Evolutionary conservation across 2,888 invertebrate genomes (phyloP).

Genomic region (Calephelis perditalis): DNA sequence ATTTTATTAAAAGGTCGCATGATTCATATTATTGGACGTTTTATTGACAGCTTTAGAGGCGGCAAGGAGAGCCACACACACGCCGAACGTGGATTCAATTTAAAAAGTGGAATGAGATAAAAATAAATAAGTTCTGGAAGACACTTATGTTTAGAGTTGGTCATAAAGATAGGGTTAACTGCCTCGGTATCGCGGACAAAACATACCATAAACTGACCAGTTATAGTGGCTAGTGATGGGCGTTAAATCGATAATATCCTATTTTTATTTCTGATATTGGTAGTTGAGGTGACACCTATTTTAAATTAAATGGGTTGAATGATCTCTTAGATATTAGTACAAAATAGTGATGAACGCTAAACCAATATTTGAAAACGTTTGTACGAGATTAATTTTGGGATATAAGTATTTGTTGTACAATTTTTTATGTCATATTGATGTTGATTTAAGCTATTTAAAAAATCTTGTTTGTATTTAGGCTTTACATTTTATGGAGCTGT

Average conservation of each 20-base stretch:
- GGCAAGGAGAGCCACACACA: constrained; percentile 66
- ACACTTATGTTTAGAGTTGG: constrained; percentile 76
- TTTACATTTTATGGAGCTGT: too few species aligned
- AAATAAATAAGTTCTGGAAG: constrained; percentile 75
- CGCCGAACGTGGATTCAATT: constrained; percentile 72
- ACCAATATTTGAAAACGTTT: not conserved
- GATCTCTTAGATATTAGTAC: not conserved
- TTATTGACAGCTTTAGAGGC: constrained; percentile 73
- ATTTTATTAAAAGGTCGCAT: constrained; percentile 65
- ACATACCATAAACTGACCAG: constrained; percentile 74
- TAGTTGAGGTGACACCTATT: constrained; percentile 3
- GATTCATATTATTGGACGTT: constrained; percentile 53
- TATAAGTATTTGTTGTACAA: too few species aligned
- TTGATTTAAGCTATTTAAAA: too few species aligned
- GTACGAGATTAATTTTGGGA: too few species aligned
- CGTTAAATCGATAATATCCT: constrained; percentile 35
- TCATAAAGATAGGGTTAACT: constrained; percentile 78
- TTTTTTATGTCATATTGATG: too few species aligned
- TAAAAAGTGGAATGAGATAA: constrained; percentile 76
- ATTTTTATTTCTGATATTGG: not conserved
- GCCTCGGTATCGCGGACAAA: constrained; percentile 70
- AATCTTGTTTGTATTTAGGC: too few species aligned
- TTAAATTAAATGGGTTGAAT: not conserved
- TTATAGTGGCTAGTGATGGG: constrained; percentile 55
- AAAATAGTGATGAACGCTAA: not conserved